These are phyloP conservation scores for Aulostomus chinensis DNA, from an alignment of 2,797 vertebrate genomes.

Conservation along the genomic window DNA sequence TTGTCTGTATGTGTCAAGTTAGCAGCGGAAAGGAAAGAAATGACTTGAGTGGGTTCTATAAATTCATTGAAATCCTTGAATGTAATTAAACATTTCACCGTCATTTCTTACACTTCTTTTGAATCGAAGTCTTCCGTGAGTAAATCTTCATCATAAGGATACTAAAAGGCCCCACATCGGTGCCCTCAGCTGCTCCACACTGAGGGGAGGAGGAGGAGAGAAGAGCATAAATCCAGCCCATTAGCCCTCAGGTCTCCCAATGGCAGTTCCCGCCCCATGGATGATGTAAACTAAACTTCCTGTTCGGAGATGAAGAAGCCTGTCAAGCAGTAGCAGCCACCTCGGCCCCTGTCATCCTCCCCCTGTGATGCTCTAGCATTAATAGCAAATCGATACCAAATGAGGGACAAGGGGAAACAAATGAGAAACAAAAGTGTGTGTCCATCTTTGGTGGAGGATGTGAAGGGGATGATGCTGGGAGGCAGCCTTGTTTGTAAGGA, in stretches of 20 bases:
- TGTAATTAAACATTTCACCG: too few species aligned
- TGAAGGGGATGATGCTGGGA: slow-evolving; percentile 19
- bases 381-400: slow-evolving; percentile 79
- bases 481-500: slow-evolving; percentile 11
- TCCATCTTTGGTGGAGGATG: slow-evolving; percentile 58
- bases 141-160: too few species aligned
- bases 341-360: slow-evolving; percentile 66
- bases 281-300: slow-evolving; percentile 81
- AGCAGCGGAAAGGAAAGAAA: slow-evolving; percentile 25
- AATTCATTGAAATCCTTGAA: slow-evolving; percentile 15
- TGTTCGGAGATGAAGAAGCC: slow-evolving; percentile 78
- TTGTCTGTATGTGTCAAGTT: slow-evolving; percentile 56
- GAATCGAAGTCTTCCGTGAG: too few species aligned
- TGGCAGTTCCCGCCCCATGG: slow-evolving; percentile 75
- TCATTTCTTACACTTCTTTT: too few species aligned
- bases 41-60: slow-evolving; percentile 21
- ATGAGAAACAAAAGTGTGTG: slow-evolving; percentile 39
- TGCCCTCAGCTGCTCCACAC: slow-evolving; percentile 30
- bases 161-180: slow-evolving; percentile 35
- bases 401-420: slow-evolving; percentile 62
- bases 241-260: slow-evolving; percentile 55
- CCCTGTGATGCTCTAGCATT: slow-evolving; percentile 60
- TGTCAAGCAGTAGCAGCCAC: slow-evolving; percentile 72
- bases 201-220: slow-evolving; percentile 70
- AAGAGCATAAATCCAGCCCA: slow-evolving; percentile 72